Percentiles rank a stretch among this genome's conserved stretches.
Evolutionary conservation across 2,797 vertebrate species (phyloP).

Genomic region (Cyclura pinguis): DNA sequence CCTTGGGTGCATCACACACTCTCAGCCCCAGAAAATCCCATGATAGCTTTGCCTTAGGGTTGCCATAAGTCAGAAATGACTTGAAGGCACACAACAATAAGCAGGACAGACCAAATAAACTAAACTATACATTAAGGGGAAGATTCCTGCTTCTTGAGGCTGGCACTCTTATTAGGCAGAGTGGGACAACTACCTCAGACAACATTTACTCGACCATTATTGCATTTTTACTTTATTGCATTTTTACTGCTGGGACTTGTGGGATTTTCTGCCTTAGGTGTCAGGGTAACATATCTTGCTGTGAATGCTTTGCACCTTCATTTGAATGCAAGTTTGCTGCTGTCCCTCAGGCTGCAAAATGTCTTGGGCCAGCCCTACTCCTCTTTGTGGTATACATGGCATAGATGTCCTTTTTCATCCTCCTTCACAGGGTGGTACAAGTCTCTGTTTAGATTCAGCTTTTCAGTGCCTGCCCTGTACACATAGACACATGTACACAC

Average conservation of each 20-base stretch:
- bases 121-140: no score
- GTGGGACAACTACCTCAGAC: no score
- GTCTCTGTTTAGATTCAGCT: background rate
- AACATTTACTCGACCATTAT: background rate
- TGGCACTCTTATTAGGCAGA: no score
- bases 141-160: no score
- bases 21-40: no score
- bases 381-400: background rate
- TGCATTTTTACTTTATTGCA: background rate
- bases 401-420: background rate
- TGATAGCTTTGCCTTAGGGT: no score
- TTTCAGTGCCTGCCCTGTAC: background rate
- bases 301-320: background rate
- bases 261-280: background rate
- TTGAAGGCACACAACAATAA: no score
- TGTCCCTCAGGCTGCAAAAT: background rate
- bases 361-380: background rate
- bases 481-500: background rate
- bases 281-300: background rate
- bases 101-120: no score
- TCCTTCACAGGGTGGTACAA: no score
- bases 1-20: no score
- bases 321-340: background rate
- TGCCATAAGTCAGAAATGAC: no score
- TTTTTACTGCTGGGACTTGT: background rate